Base-by-base conservation (phyloP, 2,888 invertebrate genomes). In the Yponomeuta malinellus region DNA sequence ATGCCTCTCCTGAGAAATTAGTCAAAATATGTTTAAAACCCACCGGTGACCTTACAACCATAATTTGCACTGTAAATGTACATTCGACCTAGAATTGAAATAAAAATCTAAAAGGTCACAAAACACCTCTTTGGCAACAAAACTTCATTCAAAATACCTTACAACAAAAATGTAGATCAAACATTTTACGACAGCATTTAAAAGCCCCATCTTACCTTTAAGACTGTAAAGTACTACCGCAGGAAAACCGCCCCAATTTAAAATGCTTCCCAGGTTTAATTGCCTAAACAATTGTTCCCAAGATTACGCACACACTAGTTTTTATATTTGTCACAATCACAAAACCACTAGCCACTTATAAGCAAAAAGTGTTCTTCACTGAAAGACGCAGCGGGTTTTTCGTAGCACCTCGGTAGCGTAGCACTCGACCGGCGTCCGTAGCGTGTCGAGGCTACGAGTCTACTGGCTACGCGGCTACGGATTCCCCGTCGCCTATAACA, bases 101-200 rank as follows among this genome's bases (percentile, higher is more conserved):
- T 43, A 43, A 43, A 43, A 43, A 6, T 5, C 1, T 43, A 8
- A 8, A 43, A 43, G 43, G 43, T 43, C 43, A 43, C 43, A 43
- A 43, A 43, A 43, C 52, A 59, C 15, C 52, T 59, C 52, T 15
- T 15, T 1, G 52, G 52, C 52, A 15, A 59, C 52, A 59, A 59
- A 59, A 59, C 52, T 59, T 15, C 52, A 52, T 52, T 59, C 52
- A 59, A 59, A 59, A 12, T 59, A 5, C 52, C 52, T 59, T 1
- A 15, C 52, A 59, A 59, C 52, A 59, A 59, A 59, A 59, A 59
- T 59, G 52, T 59, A 59, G 52, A 59, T 59, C 52, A 59, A 59
- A 59, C 52, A 59, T 59, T 59, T 59, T 59, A 59, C 52, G 52
- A 15, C 15, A 2, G 1, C 52, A 59, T 59, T 59, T 59, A 59